Base-by-base conservation (phyloP, 2,113 vertebrate species). In the Emberiza fucata region DNA sequence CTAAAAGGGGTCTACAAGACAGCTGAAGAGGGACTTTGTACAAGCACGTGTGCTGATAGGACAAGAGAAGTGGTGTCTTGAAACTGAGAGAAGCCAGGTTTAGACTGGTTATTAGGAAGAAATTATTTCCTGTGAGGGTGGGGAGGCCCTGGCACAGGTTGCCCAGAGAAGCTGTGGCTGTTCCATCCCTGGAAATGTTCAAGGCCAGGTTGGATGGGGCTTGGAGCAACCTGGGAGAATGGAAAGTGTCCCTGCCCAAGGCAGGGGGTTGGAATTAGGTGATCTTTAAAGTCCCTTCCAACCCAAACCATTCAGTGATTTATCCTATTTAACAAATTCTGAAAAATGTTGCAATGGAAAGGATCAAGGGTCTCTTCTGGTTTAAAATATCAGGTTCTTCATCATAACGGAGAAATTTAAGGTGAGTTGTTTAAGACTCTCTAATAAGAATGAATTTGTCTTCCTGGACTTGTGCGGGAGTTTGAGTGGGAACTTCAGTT, bases 211-310 rank as follows among this genome's bases (percentile, higher is more conserved):
- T 83, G 40, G 22, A 77, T 0, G 0, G 12, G 5, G 7, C 31
- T 63, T 28, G 31, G 42, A 83, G 14, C 9, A 35, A 1, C 22
- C 27, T 70, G 64, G 35, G 3, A 2, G 5, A 6, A 31, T 17
- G 42, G 10, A 42, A 63, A 0, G 0, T 48, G 40, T 50, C 31
- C 31, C 22, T 90, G 35, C 12, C 14, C 6, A 27, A 40, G 9
- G 14, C 13, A 39, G 9, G 4, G 7, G 0, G 0, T 25, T 54
- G 56, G 42, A 90, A 48, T 7, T 2, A 10, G 5, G 1, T 23
- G 25, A 23, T 63, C 3, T 56, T 48, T 63, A 42, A 61, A 2
- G 19, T 77, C 31, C 8, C 22, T 37, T 37, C 22, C 18, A 50
- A 44, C 14, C 15, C 20, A 63, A 63, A 27, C 10, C 25, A 70